A percentile compares a stretch with the other conserved stretches of the same genome.
Evolutionary conservation across 2,797 vertebrate genomes (phyloP).

Genomic region (Pseudochromis fuscus): DNA sequence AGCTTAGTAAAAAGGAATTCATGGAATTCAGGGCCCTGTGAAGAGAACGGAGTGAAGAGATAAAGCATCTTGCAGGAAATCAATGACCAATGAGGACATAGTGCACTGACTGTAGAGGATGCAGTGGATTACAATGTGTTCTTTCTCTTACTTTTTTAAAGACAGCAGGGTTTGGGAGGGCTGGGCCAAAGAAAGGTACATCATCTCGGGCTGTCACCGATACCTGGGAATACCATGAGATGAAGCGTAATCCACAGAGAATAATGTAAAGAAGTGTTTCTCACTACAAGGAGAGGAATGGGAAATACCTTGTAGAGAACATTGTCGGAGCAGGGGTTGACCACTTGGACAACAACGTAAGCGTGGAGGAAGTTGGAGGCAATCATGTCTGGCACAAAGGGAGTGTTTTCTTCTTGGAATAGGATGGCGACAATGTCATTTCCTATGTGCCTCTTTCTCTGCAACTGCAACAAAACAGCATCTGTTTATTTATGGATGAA

Average conservation of each 20-base stretch:
- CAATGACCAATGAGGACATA: neutral
- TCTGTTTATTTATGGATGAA: neutral
- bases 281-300: accelerated
- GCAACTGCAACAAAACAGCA: constrained; percentile 85
- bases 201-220: constrained; percentile 95
- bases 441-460: constrained; percentile 97
- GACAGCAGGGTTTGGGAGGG: constrained; percentile 91
- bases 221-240: constrained; percentile 84
- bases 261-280: neutral
- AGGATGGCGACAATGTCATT: constrained; percentile 97
- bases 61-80: neutral
- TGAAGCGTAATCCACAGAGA: neutral
- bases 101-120: neutral
- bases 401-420: constrained; percentile 97
- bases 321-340: constrained; percentile 84
- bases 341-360: constrained; percentile 94
- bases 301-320: constrained; percentile 93
- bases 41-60: constrained; percentile 1
- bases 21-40: constrained; percentile 92
- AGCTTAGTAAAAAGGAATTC: constrained; percentile 96
- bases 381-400: constrained; percentile 98
- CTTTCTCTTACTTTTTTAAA: constrained; percentile 93
- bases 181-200: constrained; percentile 94
- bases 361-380: constrained; percentile 97
- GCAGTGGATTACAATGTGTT: neutral